A percentile compares a stretch with the other conserved stretches of the same genome.
Conservation (phyloP, 2,113 vertebrate species). For the Saguinus midas region DNA sequence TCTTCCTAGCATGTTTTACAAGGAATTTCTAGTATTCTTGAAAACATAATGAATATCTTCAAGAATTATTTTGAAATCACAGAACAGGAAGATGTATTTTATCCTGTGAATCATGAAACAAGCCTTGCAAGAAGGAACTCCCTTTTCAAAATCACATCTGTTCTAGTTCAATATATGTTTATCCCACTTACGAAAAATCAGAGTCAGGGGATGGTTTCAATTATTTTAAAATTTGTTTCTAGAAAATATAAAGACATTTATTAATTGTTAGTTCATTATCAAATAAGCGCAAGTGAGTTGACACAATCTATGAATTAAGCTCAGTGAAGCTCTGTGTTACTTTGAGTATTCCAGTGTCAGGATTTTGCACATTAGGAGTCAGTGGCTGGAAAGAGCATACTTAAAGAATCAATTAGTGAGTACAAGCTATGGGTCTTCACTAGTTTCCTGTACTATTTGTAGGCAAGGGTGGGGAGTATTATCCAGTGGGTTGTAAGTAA, state of each 20-base stretch:
- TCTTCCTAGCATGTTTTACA: slow-evolving; percentile 15
- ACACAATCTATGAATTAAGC: not conserved
- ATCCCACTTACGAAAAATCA: not conserved
- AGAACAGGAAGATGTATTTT: not conserved
- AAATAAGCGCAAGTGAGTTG: not conserved
- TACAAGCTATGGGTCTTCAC: not conserved
- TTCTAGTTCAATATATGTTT: slow-evolving; percentile 28
- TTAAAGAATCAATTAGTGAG: not conserved
- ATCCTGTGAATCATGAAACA: slow-evolving; percentile 32
- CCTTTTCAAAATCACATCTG: slow-evolving; percentile 30
- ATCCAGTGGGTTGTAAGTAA: not conserved
- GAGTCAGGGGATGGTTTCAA: not conserved
- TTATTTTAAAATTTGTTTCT: not conserved
- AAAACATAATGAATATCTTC: slow-evolving; percentile 36
- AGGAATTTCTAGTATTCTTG: slow-evolving; percentile 3
- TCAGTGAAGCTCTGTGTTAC: not conserved
- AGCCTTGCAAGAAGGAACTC: slow-evolving; percentile 29
- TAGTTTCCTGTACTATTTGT: not conserved
- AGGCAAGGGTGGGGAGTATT: not conserved
- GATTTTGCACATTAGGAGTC: not conserved
- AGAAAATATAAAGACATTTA: not conserved
- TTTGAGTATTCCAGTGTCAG: not conserved
- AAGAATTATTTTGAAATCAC: slow-evolving; percentile 52
- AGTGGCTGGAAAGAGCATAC: not conserved
- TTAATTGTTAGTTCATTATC: not conserved